Evolutionary conservation across 2,888 invertebrate genomes (phyloP).

Genomic region (Drosophila mettleri): DNA sequence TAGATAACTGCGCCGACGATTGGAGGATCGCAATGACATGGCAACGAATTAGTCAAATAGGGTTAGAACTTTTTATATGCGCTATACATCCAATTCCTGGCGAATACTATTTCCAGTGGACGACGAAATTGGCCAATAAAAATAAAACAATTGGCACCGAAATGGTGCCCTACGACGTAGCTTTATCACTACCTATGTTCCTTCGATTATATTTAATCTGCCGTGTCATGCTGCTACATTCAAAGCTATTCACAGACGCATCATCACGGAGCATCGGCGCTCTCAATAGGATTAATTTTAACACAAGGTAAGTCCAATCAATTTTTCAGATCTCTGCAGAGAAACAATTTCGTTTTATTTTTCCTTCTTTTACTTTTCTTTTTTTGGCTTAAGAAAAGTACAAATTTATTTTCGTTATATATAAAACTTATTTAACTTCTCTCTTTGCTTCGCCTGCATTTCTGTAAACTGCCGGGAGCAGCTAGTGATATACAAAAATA

Average conservation of each 20-base stretch:
- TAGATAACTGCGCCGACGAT: constrained; percentile 99
- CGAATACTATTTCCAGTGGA: constrained; percentile 98
- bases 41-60: constrained; percentile 97
- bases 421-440: background rate
- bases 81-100: constrained; percentile 99
- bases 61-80: constrained; percentile 96
- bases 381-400: background rate
- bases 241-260: constrained; percentile 99
- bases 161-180: constrained; percentile 97
- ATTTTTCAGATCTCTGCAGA: background rate
- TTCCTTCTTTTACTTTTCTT: background rate
- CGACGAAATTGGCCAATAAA: constrained; percentile 96
- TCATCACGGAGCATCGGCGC: constrained; percentile 99
- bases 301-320: constrained; percentile 89
- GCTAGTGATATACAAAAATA: too few relatives aligned
- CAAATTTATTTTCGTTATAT: background rate
- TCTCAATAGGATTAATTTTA: constrained; percentile 99
- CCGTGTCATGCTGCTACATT: constrained; percentile 99
- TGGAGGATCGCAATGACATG: constrained; percentile 99
- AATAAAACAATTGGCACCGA: constrained; percentile 89
- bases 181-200: constrained; percentile 99
- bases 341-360: background rate
- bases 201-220: constrained; percentile 99
- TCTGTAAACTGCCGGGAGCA: background rate
- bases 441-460: background rate